These are phyloP conservation scores for Pyrochroa serraticornis DNA, from an alignment of 2,888 invertebrate species.

Conservation along the genomic window DNA sequence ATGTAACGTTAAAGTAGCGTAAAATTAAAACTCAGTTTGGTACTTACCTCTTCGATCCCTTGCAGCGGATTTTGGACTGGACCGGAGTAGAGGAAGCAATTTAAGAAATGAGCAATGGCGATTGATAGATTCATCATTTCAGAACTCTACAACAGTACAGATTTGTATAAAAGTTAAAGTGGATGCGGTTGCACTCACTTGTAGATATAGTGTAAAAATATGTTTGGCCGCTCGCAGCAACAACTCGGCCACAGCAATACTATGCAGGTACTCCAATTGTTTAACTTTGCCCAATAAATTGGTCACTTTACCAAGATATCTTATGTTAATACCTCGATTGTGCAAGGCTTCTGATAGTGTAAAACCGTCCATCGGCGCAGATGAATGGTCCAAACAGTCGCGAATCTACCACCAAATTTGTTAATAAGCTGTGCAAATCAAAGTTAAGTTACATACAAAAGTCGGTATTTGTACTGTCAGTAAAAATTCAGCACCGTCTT, in stretches of 20 bases:
- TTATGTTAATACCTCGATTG: constrained; percentile 93
- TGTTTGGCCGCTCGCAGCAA: constrained; percentile 91
- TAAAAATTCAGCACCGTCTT: constrained; percentile 95
- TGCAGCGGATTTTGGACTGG: constrained; percentile 71
- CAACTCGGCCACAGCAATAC: constrained; percentile 89
- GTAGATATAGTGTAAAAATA: constrained; percentile 88
- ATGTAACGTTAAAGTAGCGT: too few relatives aligned
- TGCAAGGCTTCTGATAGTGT: constrained; percentile 93
- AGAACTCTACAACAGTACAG: constrained; percentile 64
- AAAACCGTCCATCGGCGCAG: constrained; percentile 94
- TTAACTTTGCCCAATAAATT: constrained; percentile 78
- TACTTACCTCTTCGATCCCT: constrained; percentile 69
- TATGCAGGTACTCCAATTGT: constrained; percentile 84
- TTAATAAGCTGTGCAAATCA: constrained; percentile 2
- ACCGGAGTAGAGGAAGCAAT: constrained; percentile 88
- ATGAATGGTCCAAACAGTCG: constrained; percentile 88
- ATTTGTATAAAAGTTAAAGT: constrained; percentile 7
- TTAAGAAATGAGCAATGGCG: constrained; percentile 94
- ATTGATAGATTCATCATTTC: constrained; percentile 90
- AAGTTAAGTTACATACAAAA: constrained; percentile 69
- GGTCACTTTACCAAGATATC: constrained; percentile 94
- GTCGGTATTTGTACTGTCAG: constrained; percentile 93
- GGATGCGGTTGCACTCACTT: constrained; percentile 59
- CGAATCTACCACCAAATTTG: constrained; percentile 67
- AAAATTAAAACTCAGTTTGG: too few relatives aligned